phyloP scores from a whole-genome alignment of 2,113 vertebrate genomes.

The Alouatta palliata region DNA sequence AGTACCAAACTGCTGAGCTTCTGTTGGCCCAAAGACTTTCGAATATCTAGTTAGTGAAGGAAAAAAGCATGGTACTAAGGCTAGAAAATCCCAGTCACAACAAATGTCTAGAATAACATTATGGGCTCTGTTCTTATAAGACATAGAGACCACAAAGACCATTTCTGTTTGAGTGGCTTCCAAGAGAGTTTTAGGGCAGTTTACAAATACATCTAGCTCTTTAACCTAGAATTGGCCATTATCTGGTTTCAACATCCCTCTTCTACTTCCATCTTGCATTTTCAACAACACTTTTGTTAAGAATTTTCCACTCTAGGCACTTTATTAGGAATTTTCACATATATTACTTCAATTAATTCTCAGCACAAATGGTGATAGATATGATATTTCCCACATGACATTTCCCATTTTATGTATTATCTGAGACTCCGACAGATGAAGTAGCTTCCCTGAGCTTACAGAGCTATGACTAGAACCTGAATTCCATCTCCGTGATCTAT shows the following conservation, averaged over 20 bases:
- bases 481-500: not conserved
- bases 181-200: not conserved
- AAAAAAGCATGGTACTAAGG: not conserved
- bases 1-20: not conserved
- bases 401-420: not conserved
- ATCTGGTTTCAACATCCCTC: not conserved
- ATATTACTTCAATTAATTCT: slow-evolving; percentile 1
- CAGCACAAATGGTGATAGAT: not conserved
- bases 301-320: not conserved
- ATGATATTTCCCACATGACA: not conserved
- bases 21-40: not conserved
- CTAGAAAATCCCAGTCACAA: not conserved
- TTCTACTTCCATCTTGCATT: not conserved
- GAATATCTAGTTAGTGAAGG: not conserved
- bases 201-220: not conserved
- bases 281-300: not conserved
- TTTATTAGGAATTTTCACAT: slow-evolving; percentile 1
- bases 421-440: not conserved
- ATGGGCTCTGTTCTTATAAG: not conserved
- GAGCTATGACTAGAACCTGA: not conserved
- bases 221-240: not conserved
- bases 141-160: not conserved
- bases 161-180: not conserved
- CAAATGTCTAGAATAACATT: not conserved
- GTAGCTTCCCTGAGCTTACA: not conserved